Conservation (phyloP, 2,113 vertebrate genomes). For the Todiramphus chloris region DNA sequence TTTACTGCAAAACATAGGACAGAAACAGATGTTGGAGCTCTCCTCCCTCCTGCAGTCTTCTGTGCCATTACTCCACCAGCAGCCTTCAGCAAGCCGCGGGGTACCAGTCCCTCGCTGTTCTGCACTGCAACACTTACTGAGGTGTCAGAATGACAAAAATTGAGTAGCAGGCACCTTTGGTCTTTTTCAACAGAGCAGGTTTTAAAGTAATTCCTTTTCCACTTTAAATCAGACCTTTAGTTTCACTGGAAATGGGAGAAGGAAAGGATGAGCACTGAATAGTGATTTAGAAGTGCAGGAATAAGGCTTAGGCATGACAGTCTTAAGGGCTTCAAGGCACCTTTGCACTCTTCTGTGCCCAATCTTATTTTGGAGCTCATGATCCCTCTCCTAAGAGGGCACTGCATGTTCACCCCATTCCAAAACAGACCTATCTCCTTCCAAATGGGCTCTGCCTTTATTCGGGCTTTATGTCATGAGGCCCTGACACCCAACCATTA, state of each 20-base stretch:
- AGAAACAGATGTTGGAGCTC: not conserved
- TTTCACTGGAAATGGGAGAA: not conserved
- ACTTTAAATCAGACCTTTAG: not conserved
- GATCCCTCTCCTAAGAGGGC: not conserved
- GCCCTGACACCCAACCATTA: too few species aligned
- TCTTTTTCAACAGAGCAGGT: not conserved
- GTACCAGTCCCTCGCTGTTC: not conserved
- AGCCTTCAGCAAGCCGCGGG: not conserved
- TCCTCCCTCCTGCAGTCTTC: not conserved
- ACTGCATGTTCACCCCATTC: not conserved
- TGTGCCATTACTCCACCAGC: not conserved
- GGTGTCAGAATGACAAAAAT: not conserved
- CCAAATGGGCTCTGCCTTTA: not conserved
- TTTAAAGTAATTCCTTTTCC: not conserved
- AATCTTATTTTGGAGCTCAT: not conserved
- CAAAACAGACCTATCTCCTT: not conserved
- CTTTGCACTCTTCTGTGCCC: not conserved
- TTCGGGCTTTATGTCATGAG: too few species aligned
- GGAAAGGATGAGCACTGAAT: not conserved
- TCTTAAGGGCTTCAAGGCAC: not conserved
- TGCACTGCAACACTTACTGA: not conserved
- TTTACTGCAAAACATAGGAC: not conserved
- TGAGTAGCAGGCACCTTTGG: not conserved
- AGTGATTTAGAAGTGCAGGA: not conserved
- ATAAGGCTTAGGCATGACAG: not conserved